These are phyloP conservation scores for Micromussa lordhowensis DNA, from an alignment of 92 coral and sea anemone genomes.

Conservation along the genomic window DNA sequence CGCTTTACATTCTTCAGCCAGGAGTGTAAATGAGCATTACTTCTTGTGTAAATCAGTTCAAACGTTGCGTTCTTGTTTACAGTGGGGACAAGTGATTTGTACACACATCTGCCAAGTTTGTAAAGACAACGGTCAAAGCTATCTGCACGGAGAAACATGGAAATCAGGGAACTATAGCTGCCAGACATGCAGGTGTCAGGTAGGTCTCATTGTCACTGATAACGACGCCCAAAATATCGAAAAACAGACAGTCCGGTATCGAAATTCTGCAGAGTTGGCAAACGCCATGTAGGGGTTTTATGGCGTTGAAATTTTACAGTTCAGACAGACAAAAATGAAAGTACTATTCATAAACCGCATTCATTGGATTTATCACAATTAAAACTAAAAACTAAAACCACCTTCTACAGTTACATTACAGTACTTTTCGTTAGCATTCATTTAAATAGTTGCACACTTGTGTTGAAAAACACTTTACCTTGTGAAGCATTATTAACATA, in stretches of 20 bases:
- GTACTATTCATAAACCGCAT: neutral
- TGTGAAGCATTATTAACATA: neutral
- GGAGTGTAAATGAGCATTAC: too few relatives aligned
- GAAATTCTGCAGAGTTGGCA: too few relatives aligned
- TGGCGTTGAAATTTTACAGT: neutral
- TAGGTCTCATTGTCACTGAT: constrained; percentile 12
- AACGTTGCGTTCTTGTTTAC: neutral
- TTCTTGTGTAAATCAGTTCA: neutral
- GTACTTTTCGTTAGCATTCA: neutral
- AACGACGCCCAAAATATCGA: neutral
- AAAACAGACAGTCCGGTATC: neutral
- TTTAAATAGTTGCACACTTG: neutral
- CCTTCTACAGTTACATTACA: neutral
- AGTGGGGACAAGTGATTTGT: constrained; percentile 72
- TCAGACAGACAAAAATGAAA: neutral
- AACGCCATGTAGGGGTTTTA: neutral
- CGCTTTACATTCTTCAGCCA: too few relatives aligned
- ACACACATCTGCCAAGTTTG: constrained; percentile 76
- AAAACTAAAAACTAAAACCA: neutral
- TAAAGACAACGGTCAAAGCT: constrained; percentile 63
- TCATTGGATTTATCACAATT: neutral
- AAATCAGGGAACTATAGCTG: constrained; percentile 72
- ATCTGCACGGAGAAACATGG: constrained; percentile 83
- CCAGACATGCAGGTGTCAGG: constrained; percentile 82
- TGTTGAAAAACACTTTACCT: neutral